A percentile compares a stretch with the other conserved stretches of the same genome.
phyloP scores from a whole-genome alignment of 2,113 vertebrate species.

The Nannobrachium achirus region DNA sequence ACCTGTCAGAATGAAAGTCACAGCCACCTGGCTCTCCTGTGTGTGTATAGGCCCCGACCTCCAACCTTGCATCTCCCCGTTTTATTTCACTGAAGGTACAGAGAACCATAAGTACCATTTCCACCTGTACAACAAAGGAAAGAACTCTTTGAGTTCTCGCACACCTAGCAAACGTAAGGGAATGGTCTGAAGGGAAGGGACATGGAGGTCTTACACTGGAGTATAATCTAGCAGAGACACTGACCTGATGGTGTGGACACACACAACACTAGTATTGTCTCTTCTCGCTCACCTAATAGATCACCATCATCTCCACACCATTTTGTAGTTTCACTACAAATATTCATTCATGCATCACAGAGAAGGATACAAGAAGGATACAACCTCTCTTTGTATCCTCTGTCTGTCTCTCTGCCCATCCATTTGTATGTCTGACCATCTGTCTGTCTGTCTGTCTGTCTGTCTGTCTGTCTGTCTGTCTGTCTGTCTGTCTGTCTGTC shows the following conservation, averaged over 20 bases:
- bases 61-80: background rate
- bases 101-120: background rate
- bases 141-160: no score
- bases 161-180: no score
- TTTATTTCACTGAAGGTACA: background rate
- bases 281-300: constrained; percentile 35
- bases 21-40: constrained; percentile 15
- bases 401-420: constrained; percentile 12
- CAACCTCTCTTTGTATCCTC: background rate
- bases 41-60: background rate
- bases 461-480: constrained; percentile 42
- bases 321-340: background rate
- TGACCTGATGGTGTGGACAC: constrained; percentile 55
- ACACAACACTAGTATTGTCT: constrained; percentile 47
- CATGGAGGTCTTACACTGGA: no score
- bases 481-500: constrained; percentile 23
- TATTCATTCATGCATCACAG: no score
- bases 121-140: background rate
- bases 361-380: background rate
- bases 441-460: constrained; percentile 17
- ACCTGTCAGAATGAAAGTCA: constrained; percentile 25
- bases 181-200: no score
- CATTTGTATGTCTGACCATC: constrained; percentile 2
- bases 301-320: background rate
- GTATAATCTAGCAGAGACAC: no score